Conservation (phyloP, 2,888 invertebrate genomes). For the Eubasilissa splendida region DNA sequence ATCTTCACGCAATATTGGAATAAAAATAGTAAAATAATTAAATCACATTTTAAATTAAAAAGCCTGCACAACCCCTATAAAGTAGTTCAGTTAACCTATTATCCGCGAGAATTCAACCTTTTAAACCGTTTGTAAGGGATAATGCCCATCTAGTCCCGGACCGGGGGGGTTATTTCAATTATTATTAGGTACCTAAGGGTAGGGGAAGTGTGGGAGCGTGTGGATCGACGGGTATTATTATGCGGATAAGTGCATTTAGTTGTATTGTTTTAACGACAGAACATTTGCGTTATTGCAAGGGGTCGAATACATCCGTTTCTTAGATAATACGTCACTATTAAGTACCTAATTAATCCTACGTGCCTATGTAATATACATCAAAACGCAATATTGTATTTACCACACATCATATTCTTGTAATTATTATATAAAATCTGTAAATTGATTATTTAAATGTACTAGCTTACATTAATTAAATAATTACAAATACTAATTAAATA, state of each 20-base stretch:
- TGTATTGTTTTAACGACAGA: neutral
- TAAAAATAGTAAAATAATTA: neutral
- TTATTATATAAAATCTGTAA: too few relatives aligned
- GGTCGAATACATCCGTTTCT: too few relatives aligned
- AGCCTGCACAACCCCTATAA: neutral
- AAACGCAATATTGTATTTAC: too few relatives aligned
- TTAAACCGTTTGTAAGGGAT: constrained; percentile 3
- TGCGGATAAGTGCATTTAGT: constrained; percentile 11
- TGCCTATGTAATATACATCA: too few relatives aligned
- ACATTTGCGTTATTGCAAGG: neutral
- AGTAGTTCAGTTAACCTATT: constrained; percentile 8
- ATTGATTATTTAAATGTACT: too few relatives aligned
- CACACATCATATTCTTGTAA: too few relatives aligned
- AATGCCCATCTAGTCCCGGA: neutral
- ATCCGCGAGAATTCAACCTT: neutral
- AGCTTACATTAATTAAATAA: too few relatives aligned
- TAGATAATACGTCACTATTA: too few relatives aligned
- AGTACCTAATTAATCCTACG: too few relatives aligned
- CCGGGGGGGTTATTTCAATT: constrained; percentile 17
- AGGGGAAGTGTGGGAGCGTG: neutral
- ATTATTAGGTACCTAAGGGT: neutral
- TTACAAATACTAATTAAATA: too few relatives aligned
- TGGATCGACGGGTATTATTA: too few relatives aligned
- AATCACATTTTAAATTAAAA: neutral
- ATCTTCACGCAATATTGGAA: too few relatives aligned